These are phyloP conservation scores for Aporophyla nigra DNA, from an alignment of 2,888 invertebrate genomes.

Conservation along the genomic window DNA sequence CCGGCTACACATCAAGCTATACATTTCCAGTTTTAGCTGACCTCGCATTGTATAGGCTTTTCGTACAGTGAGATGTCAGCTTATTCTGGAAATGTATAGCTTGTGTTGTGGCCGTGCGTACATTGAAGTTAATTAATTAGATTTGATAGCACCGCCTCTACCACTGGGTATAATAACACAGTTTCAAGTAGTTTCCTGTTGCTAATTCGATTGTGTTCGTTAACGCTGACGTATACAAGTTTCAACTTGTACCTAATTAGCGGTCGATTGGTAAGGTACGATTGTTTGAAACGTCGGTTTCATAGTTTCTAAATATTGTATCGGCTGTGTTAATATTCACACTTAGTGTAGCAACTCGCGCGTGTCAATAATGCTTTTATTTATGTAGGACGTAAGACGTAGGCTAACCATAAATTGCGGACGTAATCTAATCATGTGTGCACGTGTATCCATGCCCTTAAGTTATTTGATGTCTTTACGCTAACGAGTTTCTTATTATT, in stretches of 20 bases:
- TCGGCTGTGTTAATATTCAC: slow-evolving; percentile 46
- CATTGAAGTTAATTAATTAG: not conserved
- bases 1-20: too few relatives aligned
- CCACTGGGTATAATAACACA: slow-evolving; percentile 2
- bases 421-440: slow-evolving; percentile 10
- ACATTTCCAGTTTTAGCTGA: too few relatives aligned
- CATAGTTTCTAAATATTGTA: slow-evolving; percentile 43
- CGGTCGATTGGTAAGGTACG: slow-evolving; percentile 19
- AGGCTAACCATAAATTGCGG: not conserved
- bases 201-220: slow-evolving; percentile 21
- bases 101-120: too few relatives aligned
- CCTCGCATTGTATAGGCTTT: too few relatives aligned
- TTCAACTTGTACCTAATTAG: slow-evolving; percentile 42
- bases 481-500: not conserved
- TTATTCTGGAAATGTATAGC: too few relatives aligned
- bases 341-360: slow-evolving; percentile 18
- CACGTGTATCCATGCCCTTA: not conserved
- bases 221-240: slow-evolving; percentile 22
- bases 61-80: too few relatives aligned
- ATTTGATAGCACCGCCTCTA: slow-evolving; percentile 1
- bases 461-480: not conserved
- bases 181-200: slow-evolving; percentile 13
- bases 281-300: slow-evolving; percentile 36
- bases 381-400: slow-evolving; percentile 37
- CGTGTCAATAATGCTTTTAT: slow-evolving; percentile 31